Evolutionary conservation across 2,888 invertebrate genomes (phyloP).

Genomic region (Allygus modestus): DNA sequence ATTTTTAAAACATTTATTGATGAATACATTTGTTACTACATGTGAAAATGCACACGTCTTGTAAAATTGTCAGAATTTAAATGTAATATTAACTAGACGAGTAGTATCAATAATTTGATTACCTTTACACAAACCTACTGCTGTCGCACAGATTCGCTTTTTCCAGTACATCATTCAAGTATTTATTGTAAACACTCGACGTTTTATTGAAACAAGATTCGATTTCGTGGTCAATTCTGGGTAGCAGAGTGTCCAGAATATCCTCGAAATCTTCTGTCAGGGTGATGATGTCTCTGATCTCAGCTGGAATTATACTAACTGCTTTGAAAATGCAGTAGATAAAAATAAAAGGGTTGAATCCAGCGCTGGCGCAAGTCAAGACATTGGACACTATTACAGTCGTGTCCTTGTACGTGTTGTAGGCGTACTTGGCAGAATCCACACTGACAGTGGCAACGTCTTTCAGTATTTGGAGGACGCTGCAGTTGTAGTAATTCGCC

Average conservation of each 20-base stretch:
- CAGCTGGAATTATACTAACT: neutral
- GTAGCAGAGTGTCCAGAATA: neutral
- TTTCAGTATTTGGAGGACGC: neutral
- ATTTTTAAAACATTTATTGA: too few relatives aligned
- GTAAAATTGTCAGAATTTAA: too few relatives aligned
- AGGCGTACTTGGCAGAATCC: neutral
- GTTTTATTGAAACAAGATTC: constrained; percentile 17
- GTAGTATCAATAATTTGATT: too few relatives aligned
- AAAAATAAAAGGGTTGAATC: neutral
- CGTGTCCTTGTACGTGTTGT: constrained; percentile 11
- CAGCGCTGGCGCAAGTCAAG: constrained; percentile 12
- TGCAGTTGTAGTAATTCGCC: neutral
- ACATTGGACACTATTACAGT: neutral
- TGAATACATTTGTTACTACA: too few relatives aligned
- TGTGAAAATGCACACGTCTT: too few relatives aligned
- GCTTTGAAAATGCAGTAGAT: neutral
- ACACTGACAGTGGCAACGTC: neutral
- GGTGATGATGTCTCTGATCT: constrained; percentile 6
- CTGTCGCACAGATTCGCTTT: neutral
- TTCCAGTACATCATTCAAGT: neutral
- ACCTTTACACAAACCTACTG: neutral
- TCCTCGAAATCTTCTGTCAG: neutral
- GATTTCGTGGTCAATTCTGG: neutral
- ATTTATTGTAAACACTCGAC: neutral
- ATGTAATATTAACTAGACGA: too few relatives aligned